A percentile compares a stretch with the other conserved stretches of the same genome.
Conservation (phyloP, 2,113 vertebrate species). For the Etheostoma spectabile region DNA sequence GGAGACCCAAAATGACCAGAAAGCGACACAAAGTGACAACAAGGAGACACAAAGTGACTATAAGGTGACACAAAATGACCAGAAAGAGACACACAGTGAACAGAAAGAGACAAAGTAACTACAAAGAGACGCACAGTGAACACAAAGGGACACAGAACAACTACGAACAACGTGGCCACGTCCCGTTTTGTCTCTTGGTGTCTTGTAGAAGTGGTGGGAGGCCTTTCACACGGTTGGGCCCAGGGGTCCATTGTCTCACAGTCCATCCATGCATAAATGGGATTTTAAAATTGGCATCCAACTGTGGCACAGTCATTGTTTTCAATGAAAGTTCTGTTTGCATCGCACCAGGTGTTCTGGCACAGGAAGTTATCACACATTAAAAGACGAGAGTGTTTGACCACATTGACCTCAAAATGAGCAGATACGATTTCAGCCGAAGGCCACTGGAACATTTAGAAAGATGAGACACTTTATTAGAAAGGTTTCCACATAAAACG, state of each 20-base stretch:
- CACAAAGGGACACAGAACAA: neutral
- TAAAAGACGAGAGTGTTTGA: neutral
- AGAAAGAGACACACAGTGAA: too few relatives aligned
- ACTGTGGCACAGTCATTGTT: too few relatives aligned
- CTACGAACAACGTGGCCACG: neutral
- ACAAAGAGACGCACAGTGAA: neutral
- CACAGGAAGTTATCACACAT: neutral
- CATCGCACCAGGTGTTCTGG: neutral
- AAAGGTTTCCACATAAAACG: slow-evolving; percentile 75
- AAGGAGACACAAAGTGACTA: neutral
- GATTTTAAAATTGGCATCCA: neutral
- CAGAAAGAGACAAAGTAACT: too few relatives aligned
- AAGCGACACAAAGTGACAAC: too few relatives aligned
- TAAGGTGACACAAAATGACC: too few relatives aligned
- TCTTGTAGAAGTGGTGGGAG: neutral
- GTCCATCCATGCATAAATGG: neutral
- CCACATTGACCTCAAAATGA: neutral
- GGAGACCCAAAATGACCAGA: too few relatives aligned
- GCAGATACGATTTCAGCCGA: neutral
- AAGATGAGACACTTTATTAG: slow-evolving; percentile 61
- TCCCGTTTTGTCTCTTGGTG: neutral
- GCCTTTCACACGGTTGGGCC: neutral
- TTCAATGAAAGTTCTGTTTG: neutral
- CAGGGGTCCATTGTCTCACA: neutral
- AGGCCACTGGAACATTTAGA: slow-evolving; percentile 17